phyloP scores from a whole-genome alignment of 92 coral and sea anemone genomes.

The Paramuricea clavata region DNA sequence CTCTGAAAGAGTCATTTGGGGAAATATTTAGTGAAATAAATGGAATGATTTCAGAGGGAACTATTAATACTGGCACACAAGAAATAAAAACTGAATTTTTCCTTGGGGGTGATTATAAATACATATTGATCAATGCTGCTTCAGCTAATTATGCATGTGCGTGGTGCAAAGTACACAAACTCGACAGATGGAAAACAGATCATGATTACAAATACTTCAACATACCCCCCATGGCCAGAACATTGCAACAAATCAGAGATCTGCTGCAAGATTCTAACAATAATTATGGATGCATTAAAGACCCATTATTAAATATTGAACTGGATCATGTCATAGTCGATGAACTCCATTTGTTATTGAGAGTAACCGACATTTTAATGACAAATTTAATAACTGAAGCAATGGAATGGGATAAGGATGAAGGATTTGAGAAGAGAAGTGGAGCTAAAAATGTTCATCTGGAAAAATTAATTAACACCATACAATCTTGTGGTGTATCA shows the following conservation, averaged over 20 bases:
- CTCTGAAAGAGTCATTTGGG: constrained; percentile 52
- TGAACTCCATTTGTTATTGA: constrained; percentile 64
- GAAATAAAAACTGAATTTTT: constrained; percentile 45
- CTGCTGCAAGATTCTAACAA: constrained; percentile 12
- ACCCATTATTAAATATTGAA: constrained; percentile 62
- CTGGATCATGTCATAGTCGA: constrained; percentile 62
- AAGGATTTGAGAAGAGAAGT: constrained; percentile 18
- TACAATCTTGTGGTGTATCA: constrained; percentile 63
- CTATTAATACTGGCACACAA: neutral
- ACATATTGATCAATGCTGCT: constrained; percentile 26
- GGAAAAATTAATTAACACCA: constrained; percentile 14
- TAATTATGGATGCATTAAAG: constrained; percentile 56
- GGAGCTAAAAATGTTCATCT: constrained; percentile 15
- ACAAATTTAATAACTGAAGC: constrained; percentile 44
- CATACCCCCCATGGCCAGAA: constrained; percentile 45
- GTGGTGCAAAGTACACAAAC: constrained; percentile 30
- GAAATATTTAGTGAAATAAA: constrained; percentile 54
- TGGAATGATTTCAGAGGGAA: constrained; percentile 42
- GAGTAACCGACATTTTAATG: constrained; percentile 57
- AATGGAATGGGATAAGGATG: constrained; percentile 45
- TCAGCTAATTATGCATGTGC: constrained; percentile 37
- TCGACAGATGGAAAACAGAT: constrained; percentile 29
- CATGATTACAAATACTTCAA: constrained; percentile 38
- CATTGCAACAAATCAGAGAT: constrained; percentile 53
- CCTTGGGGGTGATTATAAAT: constrained; percentile 58